Base-by-base conservation (phyloP, 2,888 invertebrate species). In the Lamproptera curius region DNA sequence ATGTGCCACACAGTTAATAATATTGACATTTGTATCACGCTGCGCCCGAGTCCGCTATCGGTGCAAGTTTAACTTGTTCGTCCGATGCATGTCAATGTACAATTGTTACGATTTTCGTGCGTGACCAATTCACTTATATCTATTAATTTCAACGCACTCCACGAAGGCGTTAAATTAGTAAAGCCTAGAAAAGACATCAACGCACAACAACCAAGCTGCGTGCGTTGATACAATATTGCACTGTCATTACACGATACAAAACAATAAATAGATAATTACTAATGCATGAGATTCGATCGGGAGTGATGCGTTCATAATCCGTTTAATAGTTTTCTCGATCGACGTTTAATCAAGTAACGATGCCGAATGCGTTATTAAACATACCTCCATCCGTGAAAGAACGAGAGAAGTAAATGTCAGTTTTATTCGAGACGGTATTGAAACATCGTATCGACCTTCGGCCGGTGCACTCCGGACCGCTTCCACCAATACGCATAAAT, bases 121-220 rank as follows among this genome's bases (percentile, higher is more conserved):
- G 10, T 33, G 23, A 3, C 20, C 26, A 8, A 42, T 5, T 33
- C 16, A 13, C 1, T 15, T 1, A 33, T 35, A 4, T 10, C 26
- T 8, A 14, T 16, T 36, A 11, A n/a, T 36, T 39, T 16, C 8
- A 36, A 16, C 20, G 11, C 23, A 13, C 15, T 10, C 9, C 10
- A 0, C 17, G 31, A 11, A 44, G n/a, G 28, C 37, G 37, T 49
- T 39, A 38, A 28, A 42, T 42, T 46, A 16, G 35, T 42, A 58
- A 63, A 59, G 55, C 60, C 55, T 61, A 59, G 54, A 76, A 82
- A 84, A 84, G 84, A 84, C 76, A 73, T 84, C 80, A 84, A 84
- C 84, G 84, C 80, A 78, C 69, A 63, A 46, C 51, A 52, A 50
- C 40, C n/a, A n/a, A 28, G 28, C n/a, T n/a, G n/a, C 10, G n/a